phyloP scores from a whole-genome alignment of 2,113 vertebrate genomes.

The Myxocyprinus asiaticus region DNA sequence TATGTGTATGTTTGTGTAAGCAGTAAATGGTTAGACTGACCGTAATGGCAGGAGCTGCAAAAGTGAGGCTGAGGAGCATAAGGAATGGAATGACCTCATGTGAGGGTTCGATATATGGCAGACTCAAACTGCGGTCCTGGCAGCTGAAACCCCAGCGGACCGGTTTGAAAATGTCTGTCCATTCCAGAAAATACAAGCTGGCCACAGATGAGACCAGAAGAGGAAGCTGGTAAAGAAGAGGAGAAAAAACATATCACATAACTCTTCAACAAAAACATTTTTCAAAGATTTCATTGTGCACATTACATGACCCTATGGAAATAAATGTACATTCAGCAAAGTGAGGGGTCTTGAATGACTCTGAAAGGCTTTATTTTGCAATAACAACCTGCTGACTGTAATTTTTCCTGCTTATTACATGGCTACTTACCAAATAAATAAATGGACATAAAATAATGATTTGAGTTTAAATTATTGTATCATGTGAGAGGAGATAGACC shows the following conservation, averaged over 20 bases:
- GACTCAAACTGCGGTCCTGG: conserved; percentile 93
- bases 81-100: conserved; percentile 94
- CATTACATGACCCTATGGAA: too few species aligned
- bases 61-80: conserved; percentile 94
- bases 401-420: too few species aligned
- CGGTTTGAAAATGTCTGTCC: conserved; percentile 96
- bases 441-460: too few species aligned
- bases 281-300: too few species aligned
- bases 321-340: too few species aligned
- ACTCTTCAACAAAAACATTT: background rate
- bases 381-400: too few species aligned
- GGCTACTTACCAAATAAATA: too few species aligned
- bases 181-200: conserved; percentile 97
- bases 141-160: conserved; percentile 93
- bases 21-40: conserved; percentile 66
- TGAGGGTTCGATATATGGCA: conserved; percentile 92
- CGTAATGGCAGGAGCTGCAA: conserved; percentile 91
- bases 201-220: conserved; percentile 95
- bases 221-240: conserved; percentile 79
- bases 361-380: too few species aligned
- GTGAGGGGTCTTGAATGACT: too few species aligned
- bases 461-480: too few species aligned
- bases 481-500: too few species aligned
- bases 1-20: background rate
- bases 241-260: conserved; percentile 53